phyloP scores from a whole-genome alignment of 1,140 invertebrate species.

The Copidosoma floridanum region DNA sequence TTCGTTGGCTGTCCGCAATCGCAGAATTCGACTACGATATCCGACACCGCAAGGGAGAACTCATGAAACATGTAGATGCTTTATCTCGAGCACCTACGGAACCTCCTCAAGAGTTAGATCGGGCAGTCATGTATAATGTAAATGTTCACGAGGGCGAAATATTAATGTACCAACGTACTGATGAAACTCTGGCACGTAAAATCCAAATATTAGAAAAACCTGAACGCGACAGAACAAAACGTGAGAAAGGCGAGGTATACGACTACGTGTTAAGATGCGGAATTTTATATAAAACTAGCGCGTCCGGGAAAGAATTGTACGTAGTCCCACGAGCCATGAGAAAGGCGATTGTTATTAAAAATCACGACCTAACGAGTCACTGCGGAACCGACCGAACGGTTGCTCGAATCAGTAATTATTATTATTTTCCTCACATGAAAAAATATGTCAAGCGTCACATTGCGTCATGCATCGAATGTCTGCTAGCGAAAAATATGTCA shows the following conservation, averaged over 20 bases:
- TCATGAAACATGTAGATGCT: conserved; percentile 24
- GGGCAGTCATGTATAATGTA: neutral
- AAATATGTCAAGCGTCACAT: neutral
- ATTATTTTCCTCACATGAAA: neutral
- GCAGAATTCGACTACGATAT: conserved; percentile 14
- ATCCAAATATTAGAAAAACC: conserved; percentile 11
- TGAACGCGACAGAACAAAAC: neutral
- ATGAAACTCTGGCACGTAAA: conserved; percentile 1
- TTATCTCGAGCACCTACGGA: conserved; percentile 10
- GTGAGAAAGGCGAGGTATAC: neutral
- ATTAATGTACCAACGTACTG: conserved; percentile 13
- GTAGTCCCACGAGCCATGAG: neutral
- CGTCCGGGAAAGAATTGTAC: no score
- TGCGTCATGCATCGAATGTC: neutral
- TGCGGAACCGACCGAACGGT: neutral
- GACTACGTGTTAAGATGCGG: conserved; percentile 8
- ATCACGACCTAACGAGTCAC: neutral
- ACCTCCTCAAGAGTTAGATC: conserved; percentile 2
- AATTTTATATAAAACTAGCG: neutral
- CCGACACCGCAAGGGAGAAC: conserved; percentile 1
- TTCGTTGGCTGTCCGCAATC: conserved; percentile 12
- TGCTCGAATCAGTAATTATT: neutral
- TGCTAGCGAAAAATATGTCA: neutral
- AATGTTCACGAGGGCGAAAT: conserved; percentile 17
- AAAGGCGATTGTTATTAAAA: neutral